These are phyloP conservation scores for Akabosia matsudoensis DNA, from an alignment of 1,140 invertebrate species.

Conservation along the genomic window DNA sequence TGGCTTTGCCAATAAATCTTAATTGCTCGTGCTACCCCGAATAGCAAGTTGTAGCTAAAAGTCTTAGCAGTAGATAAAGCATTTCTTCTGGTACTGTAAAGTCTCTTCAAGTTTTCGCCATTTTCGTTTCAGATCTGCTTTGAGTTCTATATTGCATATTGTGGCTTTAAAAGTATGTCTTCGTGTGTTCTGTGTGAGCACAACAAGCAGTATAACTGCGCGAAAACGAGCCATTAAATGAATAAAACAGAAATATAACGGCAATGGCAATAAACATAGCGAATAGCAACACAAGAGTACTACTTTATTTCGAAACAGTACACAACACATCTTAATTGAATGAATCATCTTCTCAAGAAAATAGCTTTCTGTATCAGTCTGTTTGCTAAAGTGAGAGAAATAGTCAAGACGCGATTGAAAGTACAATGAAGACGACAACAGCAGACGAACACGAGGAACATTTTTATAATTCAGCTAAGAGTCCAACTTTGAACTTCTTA, in stretches of 20 bases:
- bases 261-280: background rate
- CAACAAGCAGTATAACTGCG: too few relatives aligned
- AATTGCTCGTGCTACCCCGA: background rate
- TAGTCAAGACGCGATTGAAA: background rate
- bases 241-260: background rate
- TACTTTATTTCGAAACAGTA: too few relatives aligned
- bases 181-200: background rate
- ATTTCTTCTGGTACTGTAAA: background rate
- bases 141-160: too few relatives aligned
- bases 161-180: too few relatives aligned
- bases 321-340: slow-evolving; percentile 4
- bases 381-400: background rate
- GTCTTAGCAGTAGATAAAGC: background rate
- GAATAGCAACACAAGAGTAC: too few relatives aligned
- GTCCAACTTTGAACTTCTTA: background rate
- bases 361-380: background rate
- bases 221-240: background rate
- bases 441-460: background rate
- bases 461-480: background rate
- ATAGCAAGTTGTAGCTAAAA: too few relatives aligned
- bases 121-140: background rate
- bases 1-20: slow-evolving; percentile 14
- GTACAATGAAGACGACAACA: background rate
- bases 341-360: background rate
- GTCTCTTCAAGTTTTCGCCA: background rate